phyloP scores from a whole-genome alignment of 2,797 vertebrate genomes.

The Chelon auratus region DNA sequence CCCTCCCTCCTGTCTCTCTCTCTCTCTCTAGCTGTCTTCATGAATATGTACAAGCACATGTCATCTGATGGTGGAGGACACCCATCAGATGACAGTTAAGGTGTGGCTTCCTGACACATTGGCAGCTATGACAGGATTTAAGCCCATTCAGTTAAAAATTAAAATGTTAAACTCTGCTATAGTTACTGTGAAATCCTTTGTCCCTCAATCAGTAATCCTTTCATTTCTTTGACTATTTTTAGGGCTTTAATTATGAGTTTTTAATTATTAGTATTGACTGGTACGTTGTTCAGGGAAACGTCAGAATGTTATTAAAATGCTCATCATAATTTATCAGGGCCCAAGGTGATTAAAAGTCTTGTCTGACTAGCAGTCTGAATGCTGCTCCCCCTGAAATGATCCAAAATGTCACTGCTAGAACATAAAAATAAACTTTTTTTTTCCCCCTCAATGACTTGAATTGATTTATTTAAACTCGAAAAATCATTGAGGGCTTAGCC shows the following conservation, averaged over 20 bases:
- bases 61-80: conserved; percentile 18
- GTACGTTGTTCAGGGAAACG: neutral
- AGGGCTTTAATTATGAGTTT: neutral
- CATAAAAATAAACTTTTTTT: too few species aligned
- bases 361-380: neutral
- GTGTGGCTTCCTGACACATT: conserved; percentile 40
- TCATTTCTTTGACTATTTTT: neutral
- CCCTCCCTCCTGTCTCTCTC: conserved; percentile 9
- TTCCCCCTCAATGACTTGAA: neutral
- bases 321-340: neutral
- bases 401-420: too few species aligned
- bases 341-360: neutral
- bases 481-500: too few species aligned
- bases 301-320: neutral
- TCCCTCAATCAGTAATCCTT: too few species aligned
- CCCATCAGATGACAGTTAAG: conserved; percentile 35
- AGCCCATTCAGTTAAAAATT: conserved; percentile 4
- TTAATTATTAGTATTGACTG: neutral
- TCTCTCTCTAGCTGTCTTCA: conserved; percentile 32
- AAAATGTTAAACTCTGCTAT: too few species aligned
- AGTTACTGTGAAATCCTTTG: too few species aligned
- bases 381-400: too few species aligned
- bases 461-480: too few species aligned
- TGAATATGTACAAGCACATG: conserved; percentile 57
- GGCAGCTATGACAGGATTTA: conserved; percentile 23